Conservation (phyloP, 2,797 vertebrate species). For the Cirrhinus molitorella region DNA sequence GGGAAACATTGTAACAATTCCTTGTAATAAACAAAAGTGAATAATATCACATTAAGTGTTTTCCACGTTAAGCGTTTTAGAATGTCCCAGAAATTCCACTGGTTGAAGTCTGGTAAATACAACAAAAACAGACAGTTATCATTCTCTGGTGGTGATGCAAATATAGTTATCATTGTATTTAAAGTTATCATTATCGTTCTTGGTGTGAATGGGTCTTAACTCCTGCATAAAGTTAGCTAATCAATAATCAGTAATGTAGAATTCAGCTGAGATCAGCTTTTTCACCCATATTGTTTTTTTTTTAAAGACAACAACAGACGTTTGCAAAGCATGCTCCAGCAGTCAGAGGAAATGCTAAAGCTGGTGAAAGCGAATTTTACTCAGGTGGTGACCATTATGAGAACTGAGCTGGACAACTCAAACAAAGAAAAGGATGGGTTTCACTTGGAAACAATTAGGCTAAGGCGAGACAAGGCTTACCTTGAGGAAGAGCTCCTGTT, state of each 20-base stretch:
- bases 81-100: too few species aligned
- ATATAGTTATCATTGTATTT: too few species aligned
- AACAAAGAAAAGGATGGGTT: conserved; percentile 63
- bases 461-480: conserved; percentile 67
- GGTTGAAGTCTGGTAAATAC: too few species aligned
- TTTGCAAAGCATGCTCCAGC: conserved; percentile 33
- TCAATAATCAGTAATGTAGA: neutral
- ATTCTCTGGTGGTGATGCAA: too few species aligned
- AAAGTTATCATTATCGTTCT: too few species aligned
- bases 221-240: neutral
- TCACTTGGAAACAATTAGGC: conserved; percentile 64
- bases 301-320: conserved; percentile 8
- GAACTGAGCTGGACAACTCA: conserved; percentile 55
- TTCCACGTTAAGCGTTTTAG: too few species aligned
- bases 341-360: conserved; percentile 57
- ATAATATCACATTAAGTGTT: too few species aligned
- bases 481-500: conserved; percentile 65
- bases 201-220: too few species aligned
- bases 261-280: neutral
- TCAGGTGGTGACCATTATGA: conserved; percentile 61
- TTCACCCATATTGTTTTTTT: neutral
- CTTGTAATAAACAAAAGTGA: too few species aligned
- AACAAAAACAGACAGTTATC: too few species aligned
- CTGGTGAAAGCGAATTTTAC: conserved; percentile 75
- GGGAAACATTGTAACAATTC: too few species aligned